Evolutionary conservation across 2,888 invertebrate species (phyloP).

Genomic region (Alsophila aescularia): DNA sequence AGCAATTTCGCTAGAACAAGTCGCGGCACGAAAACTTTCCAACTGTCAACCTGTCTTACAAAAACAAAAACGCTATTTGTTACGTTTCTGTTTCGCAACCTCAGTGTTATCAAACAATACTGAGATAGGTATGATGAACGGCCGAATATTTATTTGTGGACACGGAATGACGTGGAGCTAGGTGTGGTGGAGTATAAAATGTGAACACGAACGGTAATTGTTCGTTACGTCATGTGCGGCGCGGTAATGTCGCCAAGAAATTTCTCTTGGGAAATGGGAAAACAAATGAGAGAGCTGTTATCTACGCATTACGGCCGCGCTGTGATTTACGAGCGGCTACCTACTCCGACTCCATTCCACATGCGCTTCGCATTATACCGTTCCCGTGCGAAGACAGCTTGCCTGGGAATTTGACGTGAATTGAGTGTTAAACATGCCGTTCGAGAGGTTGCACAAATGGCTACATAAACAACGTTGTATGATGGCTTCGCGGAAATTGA

Average conservation of each 20-base stretch:
- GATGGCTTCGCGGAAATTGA: slow-evolving; percentile 44
- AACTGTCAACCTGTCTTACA: slow-evolving; percentile 25
- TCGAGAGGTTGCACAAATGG: slow-evolving; percentile 65
- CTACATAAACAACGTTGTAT: slow-evolving; percentile 55
- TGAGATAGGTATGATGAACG: slow-evolving; percentile 14
- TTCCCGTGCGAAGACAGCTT: slow-evolving; percentile 66
- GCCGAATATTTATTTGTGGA: slow-evolving; percentile 26
- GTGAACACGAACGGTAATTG: slow-evolving; percentile 58
- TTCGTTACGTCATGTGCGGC: slow-evolving; percentile 66
- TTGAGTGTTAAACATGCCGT: slow-evolving; percentile 70
- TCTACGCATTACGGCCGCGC: slow-evolving; percentile 78
- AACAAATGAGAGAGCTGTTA: slow-evolving; percentile 82
- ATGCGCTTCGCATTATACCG: slow-evolving; percentile 57
- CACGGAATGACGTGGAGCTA: slow-evolving; percentile 14
- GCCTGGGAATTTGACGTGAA: slow-evolving; percentile 71
- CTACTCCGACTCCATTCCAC: slow-evolving; percentile 48
- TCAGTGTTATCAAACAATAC: slow-evolving; percentile 13
- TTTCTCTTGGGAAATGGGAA: slow-evolving; percentile 80
- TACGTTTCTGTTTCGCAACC: slow-evolving; percentile 20
- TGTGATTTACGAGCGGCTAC: slow-evolving; percentile 78
- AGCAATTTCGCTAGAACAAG: slow-evolving; percentile 15
- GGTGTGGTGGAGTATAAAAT: slow-evolving; percentile 43
- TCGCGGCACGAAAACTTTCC: slow-evolving; percentile 11
- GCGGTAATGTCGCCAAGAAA: slow-evolving; percentile 76
- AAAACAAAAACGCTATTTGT: slow-evolving; percentile 18